Evolutionary conservation across 2,113 vertebrate genomes (phyloP).

Genomic region (Alethe castanea): DNA sequence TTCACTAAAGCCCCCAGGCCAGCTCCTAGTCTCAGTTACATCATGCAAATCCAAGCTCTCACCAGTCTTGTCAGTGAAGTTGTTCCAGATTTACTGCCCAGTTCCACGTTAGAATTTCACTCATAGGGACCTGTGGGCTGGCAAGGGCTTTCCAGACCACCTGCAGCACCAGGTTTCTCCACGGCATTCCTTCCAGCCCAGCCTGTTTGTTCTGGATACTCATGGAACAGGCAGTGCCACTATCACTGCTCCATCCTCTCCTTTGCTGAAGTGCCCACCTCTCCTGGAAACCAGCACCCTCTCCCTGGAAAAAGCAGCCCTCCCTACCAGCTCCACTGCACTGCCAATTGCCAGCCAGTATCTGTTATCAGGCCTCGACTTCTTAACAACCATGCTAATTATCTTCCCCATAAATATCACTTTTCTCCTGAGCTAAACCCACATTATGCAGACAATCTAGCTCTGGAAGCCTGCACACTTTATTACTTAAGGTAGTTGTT

Average conservation of each 20-base stretch:
- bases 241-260: background rate
- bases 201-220: rapidly evolving
- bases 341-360: background rate
- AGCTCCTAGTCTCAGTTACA: conserved; percentile 35
- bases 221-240: rapidly evolving
- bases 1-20: background rate
- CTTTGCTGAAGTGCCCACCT: background rate
- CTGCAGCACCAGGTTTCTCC: background rate
- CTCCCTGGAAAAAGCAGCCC: background rate
- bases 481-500: conserved; percentile 6
- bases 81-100: background rate
- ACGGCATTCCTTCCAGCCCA: background rate
- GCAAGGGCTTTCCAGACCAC: background rate
- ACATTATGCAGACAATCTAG: background rate
- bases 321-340: background rate
- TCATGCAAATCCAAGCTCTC: conserved; percentile 27
- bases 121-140: background rate
- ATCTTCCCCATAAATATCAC: background rate
- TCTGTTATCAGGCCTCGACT: background rate
- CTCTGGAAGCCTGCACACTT: background rate
- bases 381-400: background rate
- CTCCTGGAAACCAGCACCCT: background rate
- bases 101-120: background rate
- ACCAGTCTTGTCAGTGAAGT: background rate
- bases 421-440: background rate